Evolutionary conservation across 2,888 invertebrate genomes (phyloP).

Genomic region (Acanthosepion lycidas): DNA sequence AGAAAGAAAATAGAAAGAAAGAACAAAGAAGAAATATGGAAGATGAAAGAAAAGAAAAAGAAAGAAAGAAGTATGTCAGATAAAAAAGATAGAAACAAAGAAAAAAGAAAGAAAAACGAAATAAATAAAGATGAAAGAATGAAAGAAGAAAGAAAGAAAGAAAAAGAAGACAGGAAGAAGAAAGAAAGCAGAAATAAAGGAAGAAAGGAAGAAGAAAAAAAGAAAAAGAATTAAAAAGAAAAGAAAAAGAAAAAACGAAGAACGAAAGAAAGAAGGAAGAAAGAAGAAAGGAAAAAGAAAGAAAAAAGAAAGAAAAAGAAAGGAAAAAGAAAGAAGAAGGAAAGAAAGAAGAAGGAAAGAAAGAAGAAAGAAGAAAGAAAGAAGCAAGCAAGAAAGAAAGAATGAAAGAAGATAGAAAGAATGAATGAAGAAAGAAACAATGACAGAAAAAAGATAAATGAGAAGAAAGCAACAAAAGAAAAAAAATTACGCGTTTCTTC

Average conservation of each 20-base stretch:
- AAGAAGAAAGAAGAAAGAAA: neutral
- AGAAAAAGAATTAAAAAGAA: neutral
- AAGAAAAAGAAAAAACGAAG: neutral
- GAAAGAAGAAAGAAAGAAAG: neutral
- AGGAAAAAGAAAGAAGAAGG: neutral
- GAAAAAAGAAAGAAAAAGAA: neutral
- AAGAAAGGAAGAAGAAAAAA: neutral
- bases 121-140: neutral
- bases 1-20: too few species aligned
- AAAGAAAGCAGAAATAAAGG: neutral
- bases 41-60: neutral
- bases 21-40: too few species aligned
- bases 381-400: neutral
- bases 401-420: neutral
- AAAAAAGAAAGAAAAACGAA: neutral
- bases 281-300: neutral
- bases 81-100: neutral
- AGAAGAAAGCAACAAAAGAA: neutral
- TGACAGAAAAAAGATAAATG: neutral
- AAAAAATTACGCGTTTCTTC: too few species aligned
- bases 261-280: too few species aligned
- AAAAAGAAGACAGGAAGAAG: neutral
- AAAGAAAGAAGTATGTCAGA: too few species aligned
- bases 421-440: neutral
- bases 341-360: neutral